These are phyloP conservation scores for Thaumetopoea pityocampa DNA, from an alignment of 1,140 invertebrate genomes.

Conservation along the genomic window DNA sequence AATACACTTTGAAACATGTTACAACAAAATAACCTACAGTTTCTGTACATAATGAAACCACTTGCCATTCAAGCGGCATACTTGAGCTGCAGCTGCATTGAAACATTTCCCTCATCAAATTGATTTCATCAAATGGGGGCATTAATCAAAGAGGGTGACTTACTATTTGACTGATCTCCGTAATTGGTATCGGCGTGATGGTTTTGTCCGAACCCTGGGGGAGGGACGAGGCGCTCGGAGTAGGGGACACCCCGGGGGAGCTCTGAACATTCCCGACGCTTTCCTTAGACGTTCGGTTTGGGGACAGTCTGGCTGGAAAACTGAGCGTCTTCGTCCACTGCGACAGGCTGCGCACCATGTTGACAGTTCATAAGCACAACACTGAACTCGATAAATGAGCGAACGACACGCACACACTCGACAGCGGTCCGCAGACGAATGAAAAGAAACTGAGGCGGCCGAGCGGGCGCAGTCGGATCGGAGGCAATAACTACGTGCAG, in stretches of 20 bases:
- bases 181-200: slow-evolving; percentile 76
- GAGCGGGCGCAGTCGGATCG: slow-evolving; percentile 12
- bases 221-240: slow-evolving; percentile 70
- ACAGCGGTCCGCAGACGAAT: slow-evolving; percentile 53
- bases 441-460: slow-evolving; percentile 19
- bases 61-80: slow-evolving; percentile 24
- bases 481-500: slow-evolving; percentile 36
- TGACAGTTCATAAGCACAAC: slow-evolving; percentile 62
- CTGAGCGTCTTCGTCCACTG: slow-evolving; percentile 93
- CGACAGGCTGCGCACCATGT: slow-evolving; percentile 88
- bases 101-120: slow-evolving; percentile 8
- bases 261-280: slow-evolving; percentile 77
- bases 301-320: slow-evolving; percentile 87
- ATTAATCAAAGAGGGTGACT: slow-evolving; percentile 47
- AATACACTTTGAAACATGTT: slow-evolving; percentile 4
- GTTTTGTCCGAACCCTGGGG: slow-evolving; percentile 71
- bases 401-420: slow-evolving; percentile 44
- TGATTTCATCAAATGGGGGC: slow-evolving; percentile 4
- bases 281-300: slow-evolving; percentile 85
- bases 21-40: slow-evolving; percentile 17
- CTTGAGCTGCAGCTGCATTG: slow-evolving; percentile 15
- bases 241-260: slow-evolving; percentile 67
- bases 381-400: slow-evolving; percentile 38
- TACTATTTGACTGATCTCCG: slow-evolving; percentile 80
- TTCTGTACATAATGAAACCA: slow-evolving; percentile 22